phyloP scores from a whole-genome alignment of 2,888 invertebrate genomes.

The Chalcosyrphus nemorum region DNA sequence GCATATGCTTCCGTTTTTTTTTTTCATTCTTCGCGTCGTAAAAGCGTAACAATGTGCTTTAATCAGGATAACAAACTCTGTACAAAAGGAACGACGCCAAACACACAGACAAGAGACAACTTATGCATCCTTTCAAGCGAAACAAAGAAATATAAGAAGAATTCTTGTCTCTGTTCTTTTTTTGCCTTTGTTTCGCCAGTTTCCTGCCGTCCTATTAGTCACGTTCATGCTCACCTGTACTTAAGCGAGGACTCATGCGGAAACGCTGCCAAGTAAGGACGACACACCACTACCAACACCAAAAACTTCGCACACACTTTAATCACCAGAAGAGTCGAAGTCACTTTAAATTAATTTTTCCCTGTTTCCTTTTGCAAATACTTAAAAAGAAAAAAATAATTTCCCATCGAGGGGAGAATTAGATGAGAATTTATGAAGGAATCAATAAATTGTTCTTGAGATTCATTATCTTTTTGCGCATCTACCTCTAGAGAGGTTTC shows the following conservation, averaged over 20 bases:
- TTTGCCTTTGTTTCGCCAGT: background rate
- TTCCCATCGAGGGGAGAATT: background rate
- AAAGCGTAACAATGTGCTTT: background rate
- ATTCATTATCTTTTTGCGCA: background rate
- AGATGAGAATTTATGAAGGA: background rate
- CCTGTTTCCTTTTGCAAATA: background rate
- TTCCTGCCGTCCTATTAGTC: background rate
- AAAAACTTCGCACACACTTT: background rate
- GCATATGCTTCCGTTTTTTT: background rate
- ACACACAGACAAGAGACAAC: background rate
- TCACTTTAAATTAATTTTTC: background rate
- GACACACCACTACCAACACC: background rate
- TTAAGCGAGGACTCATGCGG: background rate
- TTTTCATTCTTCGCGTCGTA: background rate
- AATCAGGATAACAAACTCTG: background rate
- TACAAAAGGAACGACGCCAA: background rate
- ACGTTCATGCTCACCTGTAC: background rate
- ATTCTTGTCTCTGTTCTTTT: too few species aligned
- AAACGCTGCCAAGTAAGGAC: background rate
- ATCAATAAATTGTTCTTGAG: background rate
- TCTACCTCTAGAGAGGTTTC: background rate
- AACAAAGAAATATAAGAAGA: background rate
- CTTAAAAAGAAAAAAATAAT: background rate
- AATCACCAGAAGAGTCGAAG: background rate
- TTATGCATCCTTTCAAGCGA: background rate